A percentile compares a stretch with the other conserved stretches of the same genome.
Conservation (phyloP, 2,888 invertebrate species). For the Cantharis nigra region DNA sequence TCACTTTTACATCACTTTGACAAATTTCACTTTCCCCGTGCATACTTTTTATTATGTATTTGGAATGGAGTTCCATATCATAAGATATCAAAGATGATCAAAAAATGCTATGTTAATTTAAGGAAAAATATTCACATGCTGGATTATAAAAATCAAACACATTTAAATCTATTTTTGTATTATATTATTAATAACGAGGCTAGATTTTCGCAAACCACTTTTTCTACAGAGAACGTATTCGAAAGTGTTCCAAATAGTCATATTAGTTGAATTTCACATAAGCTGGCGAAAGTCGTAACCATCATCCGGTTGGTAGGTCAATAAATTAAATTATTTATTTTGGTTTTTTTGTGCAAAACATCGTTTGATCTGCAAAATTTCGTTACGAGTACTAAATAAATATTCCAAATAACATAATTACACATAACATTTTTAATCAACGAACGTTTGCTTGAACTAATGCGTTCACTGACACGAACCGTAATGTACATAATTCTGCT, state of each 20-base stretch:
- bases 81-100: background rate
- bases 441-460: background rate
- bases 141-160: background rate
- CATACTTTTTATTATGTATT: background rate
- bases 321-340: background rate
- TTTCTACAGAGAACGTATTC: constrained; percentile 29
- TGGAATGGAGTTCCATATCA: background rate
- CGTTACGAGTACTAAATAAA: background rate
- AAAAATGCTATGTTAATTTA: background rate
- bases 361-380: background rate
- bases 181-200: constrained; percentile 4
- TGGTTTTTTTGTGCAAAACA: background rate
- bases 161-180: background rate
- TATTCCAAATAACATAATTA: background rate
- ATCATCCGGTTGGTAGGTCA: constrained; percentile 16
- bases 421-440: background rate
- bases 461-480: background rate
- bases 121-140: background rate
- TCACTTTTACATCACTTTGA: background rate
- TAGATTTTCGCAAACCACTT: constrained; percentile 21
- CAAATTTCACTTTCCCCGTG: background rate
- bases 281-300: constrained; percentile 20
- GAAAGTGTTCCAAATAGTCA: constrained; percentile 22
- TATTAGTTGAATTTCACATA: constrained; percentile 6
- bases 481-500: background rate